Evolutionary conservation across 2,888 invertebrate genomes (phyloP), one percentile per base, ranked within the genome.

Genomic region (Saturnia japonica): DNA sequence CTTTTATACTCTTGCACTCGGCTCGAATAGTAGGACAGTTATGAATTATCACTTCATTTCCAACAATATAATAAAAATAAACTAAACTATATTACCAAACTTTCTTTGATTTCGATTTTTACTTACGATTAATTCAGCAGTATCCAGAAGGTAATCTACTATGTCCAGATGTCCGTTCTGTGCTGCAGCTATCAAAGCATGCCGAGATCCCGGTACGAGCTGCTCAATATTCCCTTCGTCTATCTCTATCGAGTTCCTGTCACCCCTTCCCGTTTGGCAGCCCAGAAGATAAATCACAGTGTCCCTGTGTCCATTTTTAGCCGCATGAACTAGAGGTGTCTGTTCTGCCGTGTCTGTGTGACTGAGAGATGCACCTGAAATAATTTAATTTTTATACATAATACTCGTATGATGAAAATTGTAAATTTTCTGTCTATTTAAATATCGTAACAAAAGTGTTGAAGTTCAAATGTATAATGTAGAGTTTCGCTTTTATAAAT

Each of bases 311-410:
- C 98, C 98, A 81, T 97, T 97, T 78, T 97, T 95, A 0, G 99
- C 98, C 1, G 99, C 99, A 86, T 99, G 98, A 0, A 98, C 97
- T 72, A 99, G 89, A 0, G 99, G 97, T 80, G 98, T 97, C 78
- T 97, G 96, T 72, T 97, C 97, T 0, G 97, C 96, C 70, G 97
- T 97, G 83, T 97, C 97, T 0, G 96, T 95, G 78, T 97, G 96
- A 11, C 97, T 97, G 19, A 97, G 91, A 25, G 96, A 96, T 76
- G 96, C 96, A 74, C 96, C 96, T 94, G 74, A 2, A 80, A 80
- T 16, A 14, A 43, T 22, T 40, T 60, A 25, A 11, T 22, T 0
- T n/a, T n/a, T n/a, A n/a, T n/a, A n/a, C n/a, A n/a, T n/a, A n/a
- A n/a, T n/a, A n/a, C n/a, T n/a, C 11, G 6, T 7, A 22, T 22